Base-by-base conservation (phyloP, 64 coral and sea anemone species). In the Stichodactyla helianthus region DNA sequence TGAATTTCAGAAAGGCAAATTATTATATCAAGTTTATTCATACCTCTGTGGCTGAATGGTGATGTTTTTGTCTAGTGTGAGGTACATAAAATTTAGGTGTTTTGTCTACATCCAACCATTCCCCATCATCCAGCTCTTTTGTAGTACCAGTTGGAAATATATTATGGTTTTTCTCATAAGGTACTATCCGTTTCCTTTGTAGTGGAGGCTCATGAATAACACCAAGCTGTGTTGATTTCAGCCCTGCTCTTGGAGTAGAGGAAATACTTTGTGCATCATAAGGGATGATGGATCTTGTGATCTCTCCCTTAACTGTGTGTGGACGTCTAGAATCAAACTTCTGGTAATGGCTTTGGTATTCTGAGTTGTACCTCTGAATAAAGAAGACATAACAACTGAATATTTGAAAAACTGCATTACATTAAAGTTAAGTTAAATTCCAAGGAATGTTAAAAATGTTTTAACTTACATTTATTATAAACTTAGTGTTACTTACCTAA, bases 121-220 rank as follows among this genome's bases (percentile, higher is more conserved):
- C 88, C 80, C 82, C 87, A 23, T 96, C 94, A 61, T 67, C 35
- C 53, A 93, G 52, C 63, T 96, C 94, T 22, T 96, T 96, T 26
- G 89, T 87, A 68, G 94, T 96, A 62, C 89, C 83, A 79, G 94
- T 96, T 59, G 94, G 50, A 83, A 96, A 96, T 74, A 96, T 96
- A 35, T 96, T 96, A 67, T 96, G 94, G 85, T 96, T 96, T 61
- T 96, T 96, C 56, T 86, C 84, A 77, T 96, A 96, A 59, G 94
- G 88, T 6, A 96, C 94, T 79, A 96, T 96, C 79, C 82, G 77
- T 20, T 93, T 96, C 65, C 94, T 96, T 62, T 96, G 94, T 54
- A 96, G 59, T 57, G 91, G 94, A 19, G 94, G 94, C 54, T 96
- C 94, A 85, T 90, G 88, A 10, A 89, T 87, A 55, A 89, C 86